phyloP scores from a whole-genome alignment of 2,113 vertebrate genomes.

The Pleuronectes platessa region DNA sequence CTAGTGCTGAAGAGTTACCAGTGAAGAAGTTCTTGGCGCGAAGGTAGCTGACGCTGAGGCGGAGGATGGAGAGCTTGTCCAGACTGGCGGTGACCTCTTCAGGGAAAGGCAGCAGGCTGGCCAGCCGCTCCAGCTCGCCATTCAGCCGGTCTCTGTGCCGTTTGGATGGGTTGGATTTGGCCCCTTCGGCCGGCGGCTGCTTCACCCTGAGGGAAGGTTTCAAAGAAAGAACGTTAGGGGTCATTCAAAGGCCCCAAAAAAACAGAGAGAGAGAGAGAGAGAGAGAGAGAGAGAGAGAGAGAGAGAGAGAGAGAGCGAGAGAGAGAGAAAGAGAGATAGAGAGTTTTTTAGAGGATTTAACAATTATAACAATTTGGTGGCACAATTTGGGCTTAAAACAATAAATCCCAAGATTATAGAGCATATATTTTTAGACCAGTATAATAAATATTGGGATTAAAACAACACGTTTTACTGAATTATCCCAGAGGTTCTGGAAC shows the following conservation, averaged over 20 bases:
- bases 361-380: too few species aligned
- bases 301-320: too few species aligned
- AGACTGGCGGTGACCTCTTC: slow-evolving; percentile 82
- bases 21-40: slow-evolving; percentile 85
- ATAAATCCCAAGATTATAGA: not conserved
- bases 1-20: slow-evolving; percentile 57
- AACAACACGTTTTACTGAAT: not conserved
- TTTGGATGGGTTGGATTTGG: slow-evolving; percentile 87
- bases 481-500: not conserved
- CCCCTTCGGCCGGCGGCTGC: slow-evolving; percentile 63
- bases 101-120: slow-evolving; percentile 82
- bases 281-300: too few species aligned
- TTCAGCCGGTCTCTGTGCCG: slow-evolving; percentile 85
- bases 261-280: too few species aligned
- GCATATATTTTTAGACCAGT: not conserved
- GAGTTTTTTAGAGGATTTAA: too few species aligned
- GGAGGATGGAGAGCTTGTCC: slow-evolving; percentile 87
- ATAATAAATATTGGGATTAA: not conserved
- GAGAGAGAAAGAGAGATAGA: too few species aligned
- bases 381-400: not conserved
- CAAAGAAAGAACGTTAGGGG: not conserved
- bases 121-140: slow-evolving; percentile 83
- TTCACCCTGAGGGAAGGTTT: slow-evolving; percentile 51
- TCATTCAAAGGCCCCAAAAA: not conserved
- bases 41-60: slow-evolving; percentile 85